Evolutionary conservation across 2,888 invertebrate genomes (phyloP), one percentile per base, ranked within the genome.

Genomic region (Dolomedes plantarius): DNA sequence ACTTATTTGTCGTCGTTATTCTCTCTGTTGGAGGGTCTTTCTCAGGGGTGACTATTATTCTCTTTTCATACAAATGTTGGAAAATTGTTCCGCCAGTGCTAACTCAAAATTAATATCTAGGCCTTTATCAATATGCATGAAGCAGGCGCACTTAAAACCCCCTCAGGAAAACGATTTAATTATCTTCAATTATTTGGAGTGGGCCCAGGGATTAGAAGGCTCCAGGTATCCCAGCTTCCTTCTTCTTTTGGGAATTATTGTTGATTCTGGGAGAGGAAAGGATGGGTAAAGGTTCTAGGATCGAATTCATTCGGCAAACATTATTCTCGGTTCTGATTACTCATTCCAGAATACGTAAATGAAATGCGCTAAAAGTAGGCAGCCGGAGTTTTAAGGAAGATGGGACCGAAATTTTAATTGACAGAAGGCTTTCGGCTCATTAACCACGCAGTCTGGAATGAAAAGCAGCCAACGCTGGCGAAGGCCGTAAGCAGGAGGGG

Each of bases 41-140:
- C 77, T 77, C 77, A 72, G 36, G 83, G 77, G 77, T 85, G 83
- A 72, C 83, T 77, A 85, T 85, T 85, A 85, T 85, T 85, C 83
- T 77, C 77, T 85, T 85, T 77, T 85, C 83, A 77, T 67, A 85
- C 83, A 85, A 85, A 85, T 85, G 83, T 85, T 73, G 83, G 77
- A 77, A 85, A 85, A 85, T 85, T 85, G 77, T 85, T 76, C 72
- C 76, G 72, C 77, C 73, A 67, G 65, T 85, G 76, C 83, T 77
- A 85, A 85, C 83, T 85, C 77, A 85, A 85, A 85, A 85, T 85
- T 85, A 85, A 85, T 85, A 85, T 85, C 83, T 78, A 77, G 77
- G 76, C 50, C 83, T 85, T 85, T 85, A 85, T 85, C 83, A 85
- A 85, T 85, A 85, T 85, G 83, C 83, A 85, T 85, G 83, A 85